Evolutionary conservation across 1,140 invertebrate genomes (phyloP), one percentile per base, ranked within the genome.

Genomic region (Sminthurides bifidus): DNA sequence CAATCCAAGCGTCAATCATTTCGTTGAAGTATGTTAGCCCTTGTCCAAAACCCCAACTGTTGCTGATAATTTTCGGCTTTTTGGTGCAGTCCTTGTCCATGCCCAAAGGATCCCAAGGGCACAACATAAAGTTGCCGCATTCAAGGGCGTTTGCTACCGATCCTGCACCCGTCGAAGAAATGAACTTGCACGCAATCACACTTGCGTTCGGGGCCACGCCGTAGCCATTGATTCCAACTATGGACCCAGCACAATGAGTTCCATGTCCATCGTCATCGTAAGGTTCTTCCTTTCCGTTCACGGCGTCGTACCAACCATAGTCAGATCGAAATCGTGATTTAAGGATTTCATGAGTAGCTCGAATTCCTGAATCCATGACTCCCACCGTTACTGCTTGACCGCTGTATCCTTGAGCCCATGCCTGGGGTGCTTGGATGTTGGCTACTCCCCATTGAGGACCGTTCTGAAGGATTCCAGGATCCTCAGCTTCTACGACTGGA

Each of bases 171-270:
- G 2, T 19, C 6, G 30, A 37, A 3, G 4, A 15, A 19, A 37
- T 46, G 3, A 23, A 41, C 10, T 31, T 31, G 19, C 53, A 54
- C 10, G 53, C 41, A 6, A 46, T 46, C 53, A 41, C 45, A 12
- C 17, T 31, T 10, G 41, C 43, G 17, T 24, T 31, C 21, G 53
- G 53, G 4, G 53, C 53, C 2, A 54, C 53, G 6, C 53, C 29
- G 27, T 49, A 49, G 19, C 46, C 54, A 2, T 17, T 27, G 17
- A 14, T 3, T 3, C 45, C 45, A 26, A 19, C 45, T 3, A 50
- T 29, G 3, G 46, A 49, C 10, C 54, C 54, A 3, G 23, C 45
- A 6, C 4, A 19, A 19, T 44, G 40, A 21, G 35, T 27, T 26
- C 21, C 24, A 6, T 49, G 6, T 6, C 45, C 41, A 43, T 8